Conservation (phyloP, 2,888 invertebrate genomes). For the Galerucella nymphaeae region DNA sequence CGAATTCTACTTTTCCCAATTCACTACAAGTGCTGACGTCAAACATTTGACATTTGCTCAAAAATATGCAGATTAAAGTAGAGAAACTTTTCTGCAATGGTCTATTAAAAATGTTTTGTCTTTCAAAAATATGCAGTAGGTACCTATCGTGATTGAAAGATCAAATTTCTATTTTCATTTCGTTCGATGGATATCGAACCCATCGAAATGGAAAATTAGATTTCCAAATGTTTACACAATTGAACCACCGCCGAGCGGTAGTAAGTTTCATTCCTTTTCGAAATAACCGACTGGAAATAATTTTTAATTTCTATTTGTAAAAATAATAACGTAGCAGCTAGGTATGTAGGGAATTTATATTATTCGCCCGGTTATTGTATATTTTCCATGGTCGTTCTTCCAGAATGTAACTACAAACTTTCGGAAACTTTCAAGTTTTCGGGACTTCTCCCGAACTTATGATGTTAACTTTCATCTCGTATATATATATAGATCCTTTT, state of each 20-base stretch:
- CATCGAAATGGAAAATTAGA: constrained; percentile 50
- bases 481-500: constrained; percentile 7
- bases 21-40: no score
- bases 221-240: constrained; percentile 52
- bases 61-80: not conserved
- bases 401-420: constrained; percentile 59
- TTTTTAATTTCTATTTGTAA: constrained; percentile 64
- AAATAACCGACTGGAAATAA: constrained; percentile 60
- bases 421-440: constrained; percentile 45
- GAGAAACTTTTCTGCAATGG: no score
- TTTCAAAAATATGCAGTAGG: no score
- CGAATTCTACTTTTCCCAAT: no score
- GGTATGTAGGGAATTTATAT: constrained; percentile 63
- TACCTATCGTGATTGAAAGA: no score
- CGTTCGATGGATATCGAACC: constrained; percentile 30
- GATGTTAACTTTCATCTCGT: constrained; percentile 48
- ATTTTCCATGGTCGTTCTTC: constrained; percentile 62
- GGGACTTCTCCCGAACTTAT: constrained; percentile 44
- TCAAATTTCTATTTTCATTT: not conserved
- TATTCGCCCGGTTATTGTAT: constrained; percentile 61
- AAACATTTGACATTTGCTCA: no score
- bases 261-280: constrained; percentile 44
- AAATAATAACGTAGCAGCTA: constrained; percentile 60
- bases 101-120: not conserved
- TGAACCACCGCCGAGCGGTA: constrained; percentile 37